A percentile compares a stretch with the other conserved stretches of the same genome.
These are phyloP conservation scores for Acrobasis repandana DNA, from an alignment of 2,888 invertebrate species.

Conservation along the genomic window DNA sequence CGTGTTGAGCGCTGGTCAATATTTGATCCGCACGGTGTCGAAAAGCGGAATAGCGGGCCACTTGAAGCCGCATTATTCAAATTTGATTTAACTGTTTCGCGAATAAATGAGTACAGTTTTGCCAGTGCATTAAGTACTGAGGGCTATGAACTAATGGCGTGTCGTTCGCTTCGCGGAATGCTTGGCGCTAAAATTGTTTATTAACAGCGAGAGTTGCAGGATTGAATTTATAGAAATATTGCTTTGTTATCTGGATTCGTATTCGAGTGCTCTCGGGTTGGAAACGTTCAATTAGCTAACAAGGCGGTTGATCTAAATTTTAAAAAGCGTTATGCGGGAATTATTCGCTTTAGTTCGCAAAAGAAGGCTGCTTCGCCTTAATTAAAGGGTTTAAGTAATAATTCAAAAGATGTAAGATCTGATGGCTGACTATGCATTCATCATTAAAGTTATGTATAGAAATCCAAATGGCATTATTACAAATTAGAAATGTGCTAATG, in stretches of 20 bases:
- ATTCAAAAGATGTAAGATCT: too few relatives aligned
- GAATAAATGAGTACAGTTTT: conserved; percentile 24
- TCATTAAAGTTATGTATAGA: too few relatives aligned
- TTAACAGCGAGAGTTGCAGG: neutral
- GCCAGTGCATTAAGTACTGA: neutral
- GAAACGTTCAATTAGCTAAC: conserved; percentile 14
- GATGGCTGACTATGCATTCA: too few relatives aligned
- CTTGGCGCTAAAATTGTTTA: neutral
- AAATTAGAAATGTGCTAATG: too few relatives aligned
- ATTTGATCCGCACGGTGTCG: conserved; percentile 61
- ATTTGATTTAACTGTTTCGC: conserved; percentile 48
- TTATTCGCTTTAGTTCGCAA: neutral
- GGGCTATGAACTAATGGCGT: neutral
- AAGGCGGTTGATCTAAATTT: conserved; percentile 5
- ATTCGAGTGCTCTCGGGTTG: neutral
- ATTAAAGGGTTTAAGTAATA: too few relatives aligned
- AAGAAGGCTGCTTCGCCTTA: too few relatives aligned
- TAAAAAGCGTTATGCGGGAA: neutral
- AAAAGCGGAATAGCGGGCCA: conserved; percentile 43
- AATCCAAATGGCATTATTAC: too few relatives aligned
- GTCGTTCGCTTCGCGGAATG: neutral
- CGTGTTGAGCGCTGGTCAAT: conserved; percentile 76
- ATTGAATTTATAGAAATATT: conserved; percentile 17
- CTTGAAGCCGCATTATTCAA: conserved; percentile 57
- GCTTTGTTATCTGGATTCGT: conserved; percentile 1